A percentile compares a stretch with the other conserved stretches of the same genome.
These are phyloP conservation scores for Ernsta delagoae DNA, from an alignment of 2,888 invertebrate species.

Conservation along the genomic window DNA sequence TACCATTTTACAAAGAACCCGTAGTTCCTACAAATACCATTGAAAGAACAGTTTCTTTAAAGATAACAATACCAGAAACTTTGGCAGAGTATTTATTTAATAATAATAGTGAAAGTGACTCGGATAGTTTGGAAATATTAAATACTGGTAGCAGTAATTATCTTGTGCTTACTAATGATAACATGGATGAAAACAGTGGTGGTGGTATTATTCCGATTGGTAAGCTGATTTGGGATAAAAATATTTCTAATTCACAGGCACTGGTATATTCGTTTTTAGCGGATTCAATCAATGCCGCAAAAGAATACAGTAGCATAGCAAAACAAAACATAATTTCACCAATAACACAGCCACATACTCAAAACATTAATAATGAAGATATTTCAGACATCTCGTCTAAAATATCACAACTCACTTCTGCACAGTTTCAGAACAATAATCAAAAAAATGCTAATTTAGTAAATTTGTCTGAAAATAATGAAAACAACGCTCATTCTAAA, in stretches of 20 bases:
- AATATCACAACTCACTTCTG: slow-evolving; percentile 71
- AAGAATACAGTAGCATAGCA: slow-evolving; percentile 69
- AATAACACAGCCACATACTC: slow-evolving; percentile 55
- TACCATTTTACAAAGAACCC: slow-evolving; percentile 70
- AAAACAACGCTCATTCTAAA: background rate
- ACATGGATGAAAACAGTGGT: slow-evolving; percentile 44
- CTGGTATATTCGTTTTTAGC: slow-evolving; percentile 76
- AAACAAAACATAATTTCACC: slow-evolving; percentile 59
- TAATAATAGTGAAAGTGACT: slow-evolving; percentile 58
- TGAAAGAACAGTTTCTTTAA: slow-evolving; percentile 75
- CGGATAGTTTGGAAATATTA: slow-evolving; percentile 71
- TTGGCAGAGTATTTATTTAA: slow-evolving; percentile 72
- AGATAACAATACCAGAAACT: slow-evolving; percentile 77
- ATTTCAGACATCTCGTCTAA: slow-evolving; percentile 63
- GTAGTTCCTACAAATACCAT: slow-evolving; percentile 65
- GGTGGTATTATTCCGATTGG: slow-evolving; percentile 69
- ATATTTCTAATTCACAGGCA: slow-evolving; percentile 80
- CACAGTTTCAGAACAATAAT: slow-evolving; percentile 60
- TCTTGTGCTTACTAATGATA: slow-evolving; percentile 68
- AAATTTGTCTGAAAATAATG: slow-evolving; percentile 38
- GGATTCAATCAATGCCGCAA: slow-evolving; percentile 75
- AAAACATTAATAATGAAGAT: slow-evolving; percentile 63
- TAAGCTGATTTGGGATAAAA: slow-evolving; percentile 65
- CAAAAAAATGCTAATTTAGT: slow-evolving; percentile 47
- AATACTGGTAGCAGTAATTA: slow-evolving; percentile 78